These are phyloP conservation scores for Trachythela sp. DNA, from an alignment of 64 coral and sea anemone genomes.

Conservation along the genomic window DNA sequence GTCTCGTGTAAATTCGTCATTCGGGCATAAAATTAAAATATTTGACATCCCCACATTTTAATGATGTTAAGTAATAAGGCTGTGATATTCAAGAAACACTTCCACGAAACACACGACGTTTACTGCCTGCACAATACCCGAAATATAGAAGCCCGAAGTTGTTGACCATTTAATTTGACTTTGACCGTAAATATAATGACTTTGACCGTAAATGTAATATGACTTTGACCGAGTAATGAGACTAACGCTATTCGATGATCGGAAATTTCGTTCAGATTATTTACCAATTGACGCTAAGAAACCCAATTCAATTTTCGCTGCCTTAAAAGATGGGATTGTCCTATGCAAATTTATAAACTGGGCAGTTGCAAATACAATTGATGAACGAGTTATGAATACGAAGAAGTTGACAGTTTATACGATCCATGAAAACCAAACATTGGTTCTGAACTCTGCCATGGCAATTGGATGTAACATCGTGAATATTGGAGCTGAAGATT, in stretches of 20 bases:
- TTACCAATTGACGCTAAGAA: constrained; percentile 71
- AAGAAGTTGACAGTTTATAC: constrained; percentile 85
- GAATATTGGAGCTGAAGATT: constrained; percentile 88
- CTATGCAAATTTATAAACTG: constrained; percentile 92
- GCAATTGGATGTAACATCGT: constrained; percentile 97
- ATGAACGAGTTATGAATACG: constrained; percentile 90
- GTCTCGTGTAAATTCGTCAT: no score
- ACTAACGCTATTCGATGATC: background rate
- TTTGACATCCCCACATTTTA: no score
- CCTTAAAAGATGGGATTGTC: constrained; percentile 76
- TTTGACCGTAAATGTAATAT: no score
- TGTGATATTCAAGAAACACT: no score
- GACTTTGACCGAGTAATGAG: background rate
- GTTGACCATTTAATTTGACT: no score
- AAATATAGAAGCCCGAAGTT: no score
- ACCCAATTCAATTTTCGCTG: constrained; percentile 72
- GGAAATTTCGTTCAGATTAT: constrained; percentile 50
- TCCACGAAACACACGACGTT: no score
- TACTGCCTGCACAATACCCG: no score
- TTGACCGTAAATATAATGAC: no score
- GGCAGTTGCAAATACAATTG: constrained; percentile 72
- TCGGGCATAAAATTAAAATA: no score
- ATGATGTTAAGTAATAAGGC: no score
- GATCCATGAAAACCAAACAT: constrained; percentile 92
- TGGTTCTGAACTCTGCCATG: constrained; percentile 90